A percentile compares a stretch with the other conserved stretches of the same genome.
Evolutionary conservation across 2,113 vertebrate species (phyloP).

Genomic region (Puntigrus tetrazona): DNA sequence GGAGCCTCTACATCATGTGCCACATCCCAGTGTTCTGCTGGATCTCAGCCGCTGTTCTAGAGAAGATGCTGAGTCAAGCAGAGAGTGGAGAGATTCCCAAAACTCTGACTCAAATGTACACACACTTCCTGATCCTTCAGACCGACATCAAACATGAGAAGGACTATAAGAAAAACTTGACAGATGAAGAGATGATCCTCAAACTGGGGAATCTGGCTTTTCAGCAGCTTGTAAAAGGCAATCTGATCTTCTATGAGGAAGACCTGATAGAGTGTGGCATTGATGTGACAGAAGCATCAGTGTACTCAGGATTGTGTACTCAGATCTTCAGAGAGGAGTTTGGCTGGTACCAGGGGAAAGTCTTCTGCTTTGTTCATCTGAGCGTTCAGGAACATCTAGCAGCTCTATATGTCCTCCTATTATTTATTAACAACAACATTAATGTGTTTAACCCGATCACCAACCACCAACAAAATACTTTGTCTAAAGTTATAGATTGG

Average conservation of each 20-base stretch:
- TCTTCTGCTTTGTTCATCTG: neutral
- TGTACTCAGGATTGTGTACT: constrained; percentile 2
- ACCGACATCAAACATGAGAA: neutral
- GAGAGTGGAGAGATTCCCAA: neutral
- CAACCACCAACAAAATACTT: neutral
- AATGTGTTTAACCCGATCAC: neutral
- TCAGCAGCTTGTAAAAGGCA: neutral
- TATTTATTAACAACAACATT: neutral
- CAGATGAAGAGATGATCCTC: neutral
- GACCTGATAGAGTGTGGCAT: constrained; percentile 10
- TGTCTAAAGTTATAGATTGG: fast-evolving
- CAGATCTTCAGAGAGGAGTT: neutral
- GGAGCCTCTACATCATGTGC: constrained; percentile 2
- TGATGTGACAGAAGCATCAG: neutral
- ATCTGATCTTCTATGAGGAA: neutral
- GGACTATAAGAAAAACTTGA: neutral
- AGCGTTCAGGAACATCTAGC: neutral
- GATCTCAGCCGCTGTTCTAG: neutral
- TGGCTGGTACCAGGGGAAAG: neutral
- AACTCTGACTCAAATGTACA: neutral
- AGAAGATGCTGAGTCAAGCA: neutral
- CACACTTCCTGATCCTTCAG: neutral
- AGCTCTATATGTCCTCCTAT: neutral
- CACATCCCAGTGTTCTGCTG: constrained; percentile 5
- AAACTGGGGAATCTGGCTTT: neutral